Percentiles rank a stretch among this genome's conserved stretches.
phyloP scores from a whole-genome alignment of 2,888 invertebrate species.

The Cerceris ruficornis region DNA sequence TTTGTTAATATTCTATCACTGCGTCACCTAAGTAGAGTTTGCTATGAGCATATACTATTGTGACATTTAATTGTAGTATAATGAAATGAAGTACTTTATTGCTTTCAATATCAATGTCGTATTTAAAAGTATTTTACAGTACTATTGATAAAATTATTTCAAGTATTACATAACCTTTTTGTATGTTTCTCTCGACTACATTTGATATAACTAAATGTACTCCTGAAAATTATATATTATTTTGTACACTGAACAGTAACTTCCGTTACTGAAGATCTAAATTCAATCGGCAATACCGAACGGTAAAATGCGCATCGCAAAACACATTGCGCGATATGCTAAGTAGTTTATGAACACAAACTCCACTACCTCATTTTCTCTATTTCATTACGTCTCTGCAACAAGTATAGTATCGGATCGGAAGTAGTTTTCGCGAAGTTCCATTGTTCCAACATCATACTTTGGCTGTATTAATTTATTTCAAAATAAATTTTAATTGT shows the following conservation, averaged over 20 bases:
- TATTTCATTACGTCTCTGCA: neutral
- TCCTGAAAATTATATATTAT: slow-evolving; percentile 3
- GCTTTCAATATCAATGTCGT: no score
- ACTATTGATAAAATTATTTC: no score
- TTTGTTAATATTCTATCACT: slow-evolving; percentile 23
- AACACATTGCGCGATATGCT: slow-evolving; percentile 3
- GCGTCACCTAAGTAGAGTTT: neutral
- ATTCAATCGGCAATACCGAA: neutral
- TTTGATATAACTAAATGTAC: neutral
- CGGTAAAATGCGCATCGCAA: neutral
- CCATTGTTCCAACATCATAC: neutral
- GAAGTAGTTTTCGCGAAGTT: neutral
- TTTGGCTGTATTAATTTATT: neutral
- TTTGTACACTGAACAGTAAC: slow-evolving; percentile 2
- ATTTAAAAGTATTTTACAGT: no score
- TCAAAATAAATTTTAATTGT: no score
- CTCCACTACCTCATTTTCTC: slow-evolving; percentile 3
- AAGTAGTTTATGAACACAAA: neutral
- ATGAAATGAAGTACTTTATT: neutral
- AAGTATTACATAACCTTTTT: neutral
- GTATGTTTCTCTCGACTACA: neutral
- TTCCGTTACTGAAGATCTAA: neutral
- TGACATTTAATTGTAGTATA: neutral
- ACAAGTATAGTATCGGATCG: neutral
- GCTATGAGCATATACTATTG: neutral